Conservation (phyloP, 2,888 invertebrate genomes). For the Tyria jacobaeae region DNA sequence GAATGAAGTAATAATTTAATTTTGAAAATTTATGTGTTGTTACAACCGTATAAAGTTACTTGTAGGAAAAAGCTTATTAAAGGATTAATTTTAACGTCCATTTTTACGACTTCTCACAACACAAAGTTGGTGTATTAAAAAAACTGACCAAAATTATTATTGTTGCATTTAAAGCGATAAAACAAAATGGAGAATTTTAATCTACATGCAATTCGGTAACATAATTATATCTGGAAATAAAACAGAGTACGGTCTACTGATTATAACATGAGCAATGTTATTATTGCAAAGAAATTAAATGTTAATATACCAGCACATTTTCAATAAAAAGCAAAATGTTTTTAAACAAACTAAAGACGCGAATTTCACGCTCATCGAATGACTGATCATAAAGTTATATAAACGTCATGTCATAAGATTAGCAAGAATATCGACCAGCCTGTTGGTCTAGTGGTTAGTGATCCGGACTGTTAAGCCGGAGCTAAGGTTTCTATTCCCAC, state of each 20-base stretch:
- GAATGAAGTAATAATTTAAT: too few relatives aligned
- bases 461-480: too few relatives aligned
- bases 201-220: slow-evolving; percentile 36
- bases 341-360: too few relatives aligned
- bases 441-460: too few relatives aligned
- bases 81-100: slow-evolving; percentile 40
- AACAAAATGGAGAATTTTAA: slow-evolving; percentile 53
- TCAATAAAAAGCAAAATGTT: background rate
- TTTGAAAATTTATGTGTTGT: too few relatives aligned
- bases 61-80: slow-evolving; percentile 23
- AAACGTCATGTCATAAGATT: background rate
- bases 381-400: too few relatives aligned
- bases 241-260: slow-evolving; percentile 32
- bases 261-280: slow-evolving; percentile 18
- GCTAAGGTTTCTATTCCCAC: too few relatives aligned
- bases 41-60: background rate
- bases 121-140: slow-evolving; percentile 35
- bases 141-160: slow-evolving; percentile 37
- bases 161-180: slow-evolving; percentile 37
- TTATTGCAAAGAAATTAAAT: background rate
- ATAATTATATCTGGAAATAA: slow-evolving; percentile 29
- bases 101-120: slow-evolving; percentile 40
- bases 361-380: too few relatives aligned
- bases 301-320: too few relatives aligned
- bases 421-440: background rate